Base-by-base conservation (phyloP, 2,888 invertebrate species). In the Microplitis manilae region DNA sequence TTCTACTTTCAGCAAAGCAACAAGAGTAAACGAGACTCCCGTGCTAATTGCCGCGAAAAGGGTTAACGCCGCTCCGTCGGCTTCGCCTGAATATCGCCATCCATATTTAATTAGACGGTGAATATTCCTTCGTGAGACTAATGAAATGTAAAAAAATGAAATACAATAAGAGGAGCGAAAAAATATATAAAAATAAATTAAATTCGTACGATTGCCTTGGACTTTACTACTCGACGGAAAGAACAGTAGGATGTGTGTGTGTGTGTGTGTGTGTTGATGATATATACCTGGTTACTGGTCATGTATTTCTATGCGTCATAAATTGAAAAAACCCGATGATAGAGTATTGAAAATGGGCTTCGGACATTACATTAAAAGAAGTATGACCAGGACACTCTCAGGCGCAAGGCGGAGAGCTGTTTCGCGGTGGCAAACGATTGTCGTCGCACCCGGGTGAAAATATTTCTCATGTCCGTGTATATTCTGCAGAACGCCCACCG, bases 1-100 rank as follows among this genome's bases (percentile, higher is more conserved):
- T 59, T 50, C 67, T 41, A 13, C 40, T 67, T 30, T 30, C 38
- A 72, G 86, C 83, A 13, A 13, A 8, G 50, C 85, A 86, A 84
- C 86, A 85, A 84, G 83, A 86, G 86, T 84, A 86, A 87, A 87
- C 86, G 87, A 85, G 86, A 85, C 84, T 81, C 83, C 82, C 84
- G 86, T 85, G 86, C 87, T 87, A 88, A 88, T 87, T 87, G 85
- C 87, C 86, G 85, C 86, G 87, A 86, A 87, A 88, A 87, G 87
- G 87, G 87, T 88, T 87, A 87, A 85, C 86, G 85, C 85, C 83
- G 83, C 83, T 74, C 64, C 80, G 77, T 76, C 78, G 77, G 74
- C 61, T 71, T 30, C 82, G 80, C 77, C 79, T 78, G 84, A 84
- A 85, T 87, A 86, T 86, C 86, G 84, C 86, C 85, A 86, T 87